Conservation (phyloP, 2,113 vertebrate species). For the Tachysurus vachellii region DNA sequence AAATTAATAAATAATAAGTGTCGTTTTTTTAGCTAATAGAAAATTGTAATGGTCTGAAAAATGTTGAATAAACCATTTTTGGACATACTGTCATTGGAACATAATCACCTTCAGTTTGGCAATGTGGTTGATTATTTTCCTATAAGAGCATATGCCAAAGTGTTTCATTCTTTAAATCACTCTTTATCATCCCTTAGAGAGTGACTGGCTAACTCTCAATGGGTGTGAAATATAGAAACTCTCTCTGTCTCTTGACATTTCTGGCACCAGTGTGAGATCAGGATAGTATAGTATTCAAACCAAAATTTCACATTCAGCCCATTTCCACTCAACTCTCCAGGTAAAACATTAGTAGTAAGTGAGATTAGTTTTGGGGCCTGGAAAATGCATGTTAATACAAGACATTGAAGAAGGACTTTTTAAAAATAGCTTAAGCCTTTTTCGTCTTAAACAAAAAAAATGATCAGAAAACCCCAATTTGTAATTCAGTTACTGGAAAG, state of each 20-base stretch:
- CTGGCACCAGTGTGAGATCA: conserved; percentile 1
- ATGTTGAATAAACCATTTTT: background rate
- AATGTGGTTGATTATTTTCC: background rate
- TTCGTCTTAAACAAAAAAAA: background rate
- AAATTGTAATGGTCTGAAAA: background rate
- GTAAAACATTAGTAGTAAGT: conserved; percentile 19
- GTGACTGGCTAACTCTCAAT: background rate
- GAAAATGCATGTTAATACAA: conserved; percentile 11
- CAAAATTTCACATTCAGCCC: background rate
- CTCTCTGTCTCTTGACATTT: conserved; percentile 9
- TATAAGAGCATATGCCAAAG: background rate
- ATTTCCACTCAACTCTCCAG: conserved; percentile 28
- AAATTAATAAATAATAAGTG: background rate
- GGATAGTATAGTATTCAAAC: background rate
- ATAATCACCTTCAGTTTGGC: background rate
- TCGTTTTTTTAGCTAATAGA: background rate
- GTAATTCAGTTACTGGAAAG: background rate
- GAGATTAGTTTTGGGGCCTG: conserved; percentile 21
- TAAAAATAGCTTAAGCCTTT: background rate
- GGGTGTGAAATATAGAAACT: background rate
- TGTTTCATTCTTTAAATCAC: background rate
- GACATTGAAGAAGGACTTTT: background rate
- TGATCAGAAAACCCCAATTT: background rate
- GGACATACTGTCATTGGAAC: background rate
- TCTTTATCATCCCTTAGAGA: background rate